Evolutionary conservation across 2,797 vertebrate genomes (phyloP).

Genomic region (Potorous gilbertii): DNA sequence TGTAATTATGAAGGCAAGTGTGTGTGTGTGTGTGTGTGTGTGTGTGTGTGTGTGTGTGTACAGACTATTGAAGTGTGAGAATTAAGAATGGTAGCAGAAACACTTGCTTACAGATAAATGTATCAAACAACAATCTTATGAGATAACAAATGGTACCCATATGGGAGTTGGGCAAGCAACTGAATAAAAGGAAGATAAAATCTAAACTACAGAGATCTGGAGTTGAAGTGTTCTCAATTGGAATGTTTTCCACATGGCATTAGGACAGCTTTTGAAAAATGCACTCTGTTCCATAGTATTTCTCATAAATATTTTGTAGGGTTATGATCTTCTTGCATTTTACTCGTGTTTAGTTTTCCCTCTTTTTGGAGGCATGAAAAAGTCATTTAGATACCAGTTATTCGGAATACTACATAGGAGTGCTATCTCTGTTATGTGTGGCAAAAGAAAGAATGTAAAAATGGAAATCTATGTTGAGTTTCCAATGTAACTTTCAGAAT

Average conservation of each 20-base stretch:
- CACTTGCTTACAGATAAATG: neutral
- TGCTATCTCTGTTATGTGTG: neutral
- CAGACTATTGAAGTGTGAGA: neutral
- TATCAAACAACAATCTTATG: neutral
- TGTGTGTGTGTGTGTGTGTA: neutral
- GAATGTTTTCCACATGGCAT: constrained; percentile 47
- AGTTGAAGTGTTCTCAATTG: constrained; percentile 9
- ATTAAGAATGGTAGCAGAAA: constrained; percentile 1
- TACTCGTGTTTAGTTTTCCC: neutral
- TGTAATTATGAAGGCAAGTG: neutral
- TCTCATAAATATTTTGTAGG: constrained; percentile 7
- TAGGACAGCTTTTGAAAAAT: constrained; percentile 48
- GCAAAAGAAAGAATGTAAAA: neutral
- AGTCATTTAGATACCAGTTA: neutral
- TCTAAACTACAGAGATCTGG: neutral
- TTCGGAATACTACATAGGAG: neutral
- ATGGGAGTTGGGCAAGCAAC: neutral
- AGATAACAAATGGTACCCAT: neutral
- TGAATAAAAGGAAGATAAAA: neutral
- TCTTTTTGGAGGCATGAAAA: neutral
- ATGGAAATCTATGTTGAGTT: neutral
- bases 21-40: too few relatives aligned
- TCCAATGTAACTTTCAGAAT: neutral
- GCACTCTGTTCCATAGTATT: neutral
- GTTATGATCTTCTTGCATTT: neutral